Percentiles rank a stretch among this genome's conserved stretches.
These are phyloP conservation scores for Pipistrellus pipistrellus DNA, from an alignment of 2,797 vertebrate genomes.

Conservation along the genomic window DNA sequence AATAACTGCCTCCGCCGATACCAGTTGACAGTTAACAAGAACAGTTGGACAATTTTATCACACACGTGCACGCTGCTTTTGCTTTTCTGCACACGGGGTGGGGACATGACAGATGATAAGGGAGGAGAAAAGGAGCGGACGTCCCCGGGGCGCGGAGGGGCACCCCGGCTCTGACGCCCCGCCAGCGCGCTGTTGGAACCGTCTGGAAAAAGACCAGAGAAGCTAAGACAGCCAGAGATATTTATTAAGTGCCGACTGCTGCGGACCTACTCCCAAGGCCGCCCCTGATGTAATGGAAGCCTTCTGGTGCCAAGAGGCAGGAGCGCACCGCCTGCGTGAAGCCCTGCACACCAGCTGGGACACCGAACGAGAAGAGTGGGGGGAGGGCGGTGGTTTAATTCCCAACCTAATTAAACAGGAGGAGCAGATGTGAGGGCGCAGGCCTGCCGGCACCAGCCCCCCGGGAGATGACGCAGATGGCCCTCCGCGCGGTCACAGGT, in stretches of 20 bases:
- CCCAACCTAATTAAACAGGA: constrained; percentile 30
- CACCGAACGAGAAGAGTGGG: not conserved
- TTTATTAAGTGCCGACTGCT: not conserved
- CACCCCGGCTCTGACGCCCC: not conserved
- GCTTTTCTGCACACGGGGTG: not conserved
- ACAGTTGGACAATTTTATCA: constrained; percentile 49
- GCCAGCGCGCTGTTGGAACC: accelerated
- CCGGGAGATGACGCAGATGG: not conserved
- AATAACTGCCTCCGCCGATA: constrained; percentile 64
- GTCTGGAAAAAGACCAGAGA: not conserved
- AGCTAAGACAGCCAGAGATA: not conserved
- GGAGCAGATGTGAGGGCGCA: not conserved
- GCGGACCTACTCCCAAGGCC: not conserved
- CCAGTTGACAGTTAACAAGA: constrained; percentile 63
- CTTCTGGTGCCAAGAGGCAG: not conserved
- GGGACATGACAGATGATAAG: not conserved
- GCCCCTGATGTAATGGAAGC: not conserved
- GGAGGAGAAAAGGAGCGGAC: not conserved
- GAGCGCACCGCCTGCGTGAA: not conserved
- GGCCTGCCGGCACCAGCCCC: not conserved
- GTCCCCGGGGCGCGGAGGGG: not conserved
- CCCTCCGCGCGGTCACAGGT: not conserved
- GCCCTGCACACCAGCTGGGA: not conserved
- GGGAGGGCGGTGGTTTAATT: not conserved
- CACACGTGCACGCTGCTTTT: not conserved